Conservation (phyloP, 2,113 vertebrate species). For the Todiramphus saurophagus region DNA sequence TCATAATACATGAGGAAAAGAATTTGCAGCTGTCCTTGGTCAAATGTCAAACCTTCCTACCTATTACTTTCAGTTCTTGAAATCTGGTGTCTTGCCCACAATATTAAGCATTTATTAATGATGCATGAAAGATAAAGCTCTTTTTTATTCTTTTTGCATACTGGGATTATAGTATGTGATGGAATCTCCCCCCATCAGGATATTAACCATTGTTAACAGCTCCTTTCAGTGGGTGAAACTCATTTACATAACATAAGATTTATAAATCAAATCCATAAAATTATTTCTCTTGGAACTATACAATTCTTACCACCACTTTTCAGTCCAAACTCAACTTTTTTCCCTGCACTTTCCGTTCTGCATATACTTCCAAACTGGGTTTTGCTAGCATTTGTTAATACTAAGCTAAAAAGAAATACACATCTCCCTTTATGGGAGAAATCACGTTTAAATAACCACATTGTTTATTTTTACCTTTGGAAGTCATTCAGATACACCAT, state of each 20-base stretch:
- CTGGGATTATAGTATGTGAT: neutral
- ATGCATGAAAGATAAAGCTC: neutral
- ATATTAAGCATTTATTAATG: neutral
- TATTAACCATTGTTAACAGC: neutral
- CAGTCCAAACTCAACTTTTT: neutral
- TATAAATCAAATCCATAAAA: neutral
- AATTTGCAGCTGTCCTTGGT: neutral
- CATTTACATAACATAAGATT: neutral
- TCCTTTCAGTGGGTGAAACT: neutral
- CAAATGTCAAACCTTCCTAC: neutral
- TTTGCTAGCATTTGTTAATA: conserved; percentile 18
- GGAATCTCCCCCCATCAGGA: neutral
- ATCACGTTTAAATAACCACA: conserved; percentile 25
- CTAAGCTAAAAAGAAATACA: conserved; percentile 24
- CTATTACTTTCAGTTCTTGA: neutral
- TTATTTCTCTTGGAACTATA: neutral
- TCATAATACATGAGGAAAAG: neutral
- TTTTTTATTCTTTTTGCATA: neutral
- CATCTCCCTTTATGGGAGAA: conserved; percentile 13
- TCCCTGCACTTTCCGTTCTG: neutral
- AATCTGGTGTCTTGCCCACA: neutral
- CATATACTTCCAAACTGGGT: conserved; percentile 25
- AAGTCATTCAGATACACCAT: conserved; percentile 16
- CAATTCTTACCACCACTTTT: neutral
- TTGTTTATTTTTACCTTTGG: conserved; percentile 54